phyloP scores from a whole-genome alignment of 2,888 invertebrate genomes.

The Chironomus tentans region DNA sequence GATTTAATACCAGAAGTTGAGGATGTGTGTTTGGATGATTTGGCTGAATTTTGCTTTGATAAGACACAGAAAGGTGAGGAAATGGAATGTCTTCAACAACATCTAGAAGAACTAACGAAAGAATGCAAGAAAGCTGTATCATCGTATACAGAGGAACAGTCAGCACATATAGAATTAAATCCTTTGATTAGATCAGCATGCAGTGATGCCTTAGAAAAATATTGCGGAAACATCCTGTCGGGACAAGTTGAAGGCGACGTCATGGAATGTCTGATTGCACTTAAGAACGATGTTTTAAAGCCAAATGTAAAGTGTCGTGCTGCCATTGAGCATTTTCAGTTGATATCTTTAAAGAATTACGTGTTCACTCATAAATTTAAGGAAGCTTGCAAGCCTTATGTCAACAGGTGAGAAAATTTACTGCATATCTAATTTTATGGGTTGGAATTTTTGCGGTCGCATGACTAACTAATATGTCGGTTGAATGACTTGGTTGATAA shows the following conservation, averaged over 20 bases:
- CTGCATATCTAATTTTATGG: conserved; percentile 31
- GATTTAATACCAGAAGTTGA: conserved; percentile 92
- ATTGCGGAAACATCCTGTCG: conserved; percentile 60
- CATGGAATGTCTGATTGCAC: conserved; percentile 86
- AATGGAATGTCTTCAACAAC: conserved; percentile 83
- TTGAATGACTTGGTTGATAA: too few relatives aligned
- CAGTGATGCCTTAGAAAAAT: conserved; percentile 62
- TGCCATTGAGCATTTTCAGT: conserved; percentile 94
- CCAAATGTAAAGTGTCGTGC: conserved; percentile 75
- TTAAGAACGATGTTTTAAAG: conserved; percentile 80
- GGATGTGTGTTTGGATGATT: conserved; percentile 76
- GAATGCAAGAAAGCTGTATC: conserved; percentile 66
- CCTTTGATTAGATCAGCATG: conserved; percentile 78
- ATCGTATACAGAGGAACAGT: conserved; percentile 83
- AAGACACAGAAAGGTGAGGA: conserved; percentile 85
- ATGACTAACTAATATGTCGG: too few relatives aligned
- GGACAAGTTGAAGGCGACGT: conserved; percentile 76
- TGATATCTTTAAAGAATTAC: conserved; percentile 87
- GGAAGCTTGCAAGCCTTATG: conserved; percentile 80
- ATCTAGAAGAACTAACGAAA: conserved; percentile 57
- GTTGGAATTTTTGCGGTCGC: background rate
- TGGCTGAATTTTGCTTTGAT: conserved; percentile 73
- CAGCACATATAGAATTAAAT: conserved; percentile 82
- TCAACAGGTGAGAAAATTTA: conserved; percentile 40
- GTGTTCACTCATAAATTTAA: conserved; percentile 91